These are phyloP conservation scores for Phengaris alcon DNA, from an alignment of 2,888 invertebrate genomes.

Conservation along the genomic window DNA sequence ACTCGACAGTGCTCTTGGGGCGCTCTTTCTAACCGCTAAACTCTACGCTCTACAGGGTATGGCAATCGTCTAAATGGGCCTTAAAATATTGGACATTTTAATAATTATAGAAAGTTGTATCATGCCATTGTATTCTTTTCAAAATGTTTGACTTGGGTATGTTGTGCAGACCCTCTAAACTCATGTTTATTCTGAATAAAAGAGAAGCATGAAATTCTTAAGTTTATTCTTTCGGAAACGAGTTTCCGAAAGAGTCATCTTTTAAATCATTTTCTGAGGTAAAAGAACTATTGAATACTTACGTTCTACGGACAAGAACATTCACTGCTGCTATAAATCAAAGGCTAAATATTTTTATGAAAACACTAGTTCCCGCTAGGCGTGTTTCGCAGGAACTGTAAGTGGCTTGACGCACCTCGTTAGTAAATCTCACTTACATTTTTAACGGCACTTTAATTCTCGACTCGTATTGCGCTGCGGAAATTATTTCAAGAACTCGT, in stretches of 20 bases:
- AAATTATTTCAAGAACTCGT: slow-evolving; percentile 16
- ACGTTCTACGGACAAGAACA: not conserved
- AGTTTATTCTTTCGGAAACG: not conserved
- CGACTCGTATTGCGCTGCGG: slow-evolving; percentile 17
- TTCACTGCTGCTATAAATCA: not conserved
- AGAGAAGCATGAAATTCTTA: not conserved
- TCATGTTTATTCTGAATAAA: not conserved
- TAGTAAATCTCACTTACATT: slow-evolving; percentile 28
- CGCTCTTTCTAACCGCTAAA: slow-evolving; percentile 20
- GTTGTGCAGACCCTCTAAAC: too few species aligned
- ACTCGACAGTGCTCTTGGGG: slow-evolving; percentile 20
- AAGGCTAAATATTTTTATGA: slow-evolving; percentile 17
- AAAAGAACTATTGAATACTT: not conserved
- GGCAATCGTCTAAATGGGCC: slow-evolving; percentile 1
- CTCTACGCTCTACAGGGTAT: not conserved
- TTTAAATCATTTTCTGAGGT: too few species aligned
- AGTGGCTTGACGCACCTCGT: slow-evolving; percentile 27
- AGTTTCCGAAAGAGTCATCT: too few species aligned
- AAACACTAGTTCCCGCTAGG: slow-evolving; percentile 7
- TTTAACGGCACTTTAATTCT: slow-evolving; percentile 28
- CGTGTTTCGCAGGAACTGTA: slow-evolving; percentile 23
- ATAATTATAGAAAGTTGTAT: not conserved
- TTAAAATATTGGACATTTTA: not conserved
- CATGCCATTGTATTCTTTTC: not conserved
- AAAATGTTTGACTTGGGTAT: not conserved